Evolutionary conservation across 2,888 invertebrate genomes (phyloP).

Genomic region (Epirrhoe tristata): DNA sequence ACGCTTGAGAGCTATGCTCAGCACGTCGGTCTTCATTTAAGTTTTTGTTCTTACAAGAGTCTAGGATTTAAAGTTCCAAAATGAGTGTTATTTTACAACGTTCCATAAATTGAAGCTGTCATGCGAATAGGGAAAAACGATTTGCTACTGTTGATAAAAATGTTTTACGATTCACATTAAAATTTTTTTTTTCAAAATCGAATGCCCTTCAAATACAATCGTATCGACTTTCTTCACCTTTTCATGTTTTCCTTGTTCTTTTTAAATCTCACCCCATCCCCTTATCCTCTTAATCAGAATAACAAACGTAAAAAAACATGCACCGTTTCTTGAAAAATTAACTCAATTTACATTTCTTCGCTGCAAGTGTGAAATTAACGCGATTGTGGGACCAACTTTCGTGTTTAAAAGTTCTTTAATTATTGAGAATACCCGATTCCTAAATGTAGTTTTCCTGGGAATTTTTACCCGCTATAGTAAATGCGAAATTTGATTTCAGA

Average conservation of each 20-base stretch:
- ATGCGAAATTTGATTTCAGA: too few species aligned
- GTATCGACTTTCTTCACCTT: too few species aligned
- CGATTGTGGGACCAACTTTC: conserved; percentile 32
- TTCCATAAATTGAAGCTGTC: conserved; percentile 3
- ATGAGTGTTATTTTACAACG: conserved; percentile 63
- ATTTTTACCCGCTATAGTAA: background rate
- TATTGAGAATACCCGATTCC: conserved; percentile 28
- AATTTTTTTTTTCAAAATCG: too few species aligned
- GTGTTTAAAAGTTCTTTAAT: conserved; percentile 35
- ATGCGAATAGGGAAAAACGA: background rate
- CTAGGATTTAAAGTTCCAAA: conserved; percentile 61
- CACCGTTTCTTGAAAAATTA: conserved; percentile 11
- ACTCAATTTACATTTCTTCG: conserved; percentile 54
- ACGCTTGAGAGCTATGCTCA: conserved; percentile 45
- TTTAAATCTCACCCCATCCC: too few species aligned
- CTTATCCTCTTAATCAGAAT: too few species aligned
- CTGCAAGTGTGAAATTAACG: conserved; percentile 48
- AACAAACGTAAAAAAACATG: background rate
- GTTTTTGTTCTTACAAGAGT: conserved; percentile 62
- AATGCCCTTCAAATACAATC: too few species aligned
- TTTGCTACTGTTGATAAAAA: too few species aligned
- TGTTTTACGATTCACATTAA: too few species aligned
- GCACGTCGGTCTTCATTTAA: conserved; percentile 65
- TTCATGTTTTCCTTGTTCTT: too few species aligned
- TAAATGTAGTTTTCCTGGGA: background rate